Evolutionary conservation across 2,113 vertebrate genomes (phyloP).

Genomic region (Corynorhinus townsendii): DNA sequence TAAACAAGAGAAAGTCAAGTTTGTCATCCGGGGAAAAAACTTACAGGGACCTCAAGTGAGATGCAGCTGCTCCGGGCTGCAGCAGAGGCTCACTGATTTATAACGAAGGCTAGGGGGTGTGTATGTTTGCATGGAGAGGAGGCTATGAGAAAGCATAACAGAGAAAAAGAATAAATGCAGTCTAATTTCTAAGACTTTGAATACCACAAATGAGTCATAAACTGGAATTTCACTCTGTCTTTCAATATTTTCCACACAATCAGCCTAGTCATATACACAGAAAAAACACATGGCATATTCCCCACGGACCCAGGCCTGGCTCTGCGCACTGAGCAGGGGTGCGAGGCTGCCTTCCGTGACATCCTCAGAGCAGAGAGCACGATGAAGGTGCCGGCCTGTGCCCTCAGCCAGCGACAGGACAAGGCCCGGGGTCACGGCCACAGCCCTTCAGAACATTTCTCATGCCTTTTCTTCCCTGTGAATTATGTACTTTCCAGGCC

Average conservation of each 20-base stretch:
- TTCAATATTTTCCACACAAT: constrained; percentile 60
- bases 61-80: not conserved
- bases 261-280: constrained; percentile 30
- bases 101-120: not conserved
- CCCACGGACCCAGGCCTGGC: not conserved
- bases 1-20: not conserved
- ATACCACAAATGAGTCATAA: constrained; percentile 60
- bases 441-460: not conserved
- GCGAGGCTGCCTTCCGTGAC: not conserved
- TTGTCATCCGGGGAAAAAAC: not conserved
- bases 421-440: not conserved
- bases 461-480: constrained; percentile 14
- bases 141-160: not conserved
- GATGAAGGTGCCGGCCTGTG: not conserved
- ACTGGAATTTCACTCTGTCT: constrained; percentile 55
- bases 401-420: not conserved
- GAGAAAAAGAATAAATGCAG: constrained; percentile 20
- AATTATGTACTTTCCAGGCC: constrained; percentile 17
- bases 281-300: constrained; percentile 9
- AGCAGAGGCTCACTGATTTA: not conserved
- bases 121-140: no score
- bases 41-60: not conserved
- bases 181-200: constrained; percentile 42
- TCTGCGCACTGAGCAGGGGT: not conserved
- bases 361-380: not conserved